Evolutionary conservation across 1,140 invertebrate genomes (phyloP).

Genomic region (Papilio glaucus): DNA sequence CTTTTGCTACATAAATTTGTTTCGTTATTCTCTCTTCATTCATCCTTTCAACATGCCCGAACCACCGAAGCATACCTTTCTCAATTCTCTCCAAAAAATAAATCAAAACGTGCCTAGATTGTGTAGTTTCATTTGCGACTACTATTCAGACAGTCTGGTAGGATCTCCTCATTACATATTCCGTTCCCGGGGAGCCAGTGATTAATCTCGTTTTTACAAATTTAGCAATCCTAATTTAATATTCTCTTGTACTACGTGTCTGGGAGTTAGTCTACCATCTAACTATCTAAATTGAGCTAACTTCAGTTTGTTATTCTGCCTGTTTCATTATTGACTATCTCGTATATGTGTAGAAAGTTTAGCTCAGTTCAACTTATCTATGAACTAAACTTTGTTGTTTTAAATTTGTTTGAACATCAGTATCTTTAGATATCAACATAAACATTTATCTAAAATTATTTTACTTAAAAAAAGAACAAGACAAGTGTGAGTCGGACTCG

Average conservation of each 20-base stretch:
- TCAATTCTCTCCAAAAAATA: no score
- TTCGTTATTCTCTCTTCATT: no score
- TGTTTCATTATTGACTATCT: conserved; percentile 20
- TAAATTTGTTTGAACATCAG: no score
- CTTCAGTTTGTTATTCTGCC: conserved; percentile 30
- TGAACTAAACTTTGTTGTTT: background rate
- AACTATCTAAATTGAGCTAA: conserved; percentile 27
- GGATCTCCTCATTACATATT: conserved; percentile 38
- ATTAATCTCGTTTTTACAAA: conserved; percentile 38
- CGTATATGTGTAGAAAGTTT: background rate
- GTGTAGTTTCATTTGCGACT: conserved; percentile 13
- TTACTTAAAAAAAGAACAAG: no score
- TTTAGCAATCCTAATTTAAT: conserved; percentile 39
- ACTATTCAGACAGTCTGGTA: conserved; percentile 26
- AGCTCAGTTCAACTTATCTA: background rate
- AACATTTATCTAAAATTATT: no score
- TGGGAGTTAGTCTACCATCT: conserved; percentile 25
- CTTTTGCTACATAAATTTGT: no score
- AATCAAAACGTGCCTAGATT: background rate
- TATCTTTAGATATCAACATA: background rate
- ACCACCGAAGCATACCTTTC: no score
- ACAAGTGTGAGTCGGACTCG: no score
- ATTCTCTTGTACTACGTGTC: conserved; percentile 37
- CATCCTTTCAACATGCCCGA: no score
- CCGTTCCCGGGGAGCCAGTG: conserved; percentile 15